Percentiles rank a stretch among this genome's conserved stretches.
Evolutionary conservation across 2,888 invertebrate genomes (phyloP).

Genomic region (Helleia helle): DNA sequence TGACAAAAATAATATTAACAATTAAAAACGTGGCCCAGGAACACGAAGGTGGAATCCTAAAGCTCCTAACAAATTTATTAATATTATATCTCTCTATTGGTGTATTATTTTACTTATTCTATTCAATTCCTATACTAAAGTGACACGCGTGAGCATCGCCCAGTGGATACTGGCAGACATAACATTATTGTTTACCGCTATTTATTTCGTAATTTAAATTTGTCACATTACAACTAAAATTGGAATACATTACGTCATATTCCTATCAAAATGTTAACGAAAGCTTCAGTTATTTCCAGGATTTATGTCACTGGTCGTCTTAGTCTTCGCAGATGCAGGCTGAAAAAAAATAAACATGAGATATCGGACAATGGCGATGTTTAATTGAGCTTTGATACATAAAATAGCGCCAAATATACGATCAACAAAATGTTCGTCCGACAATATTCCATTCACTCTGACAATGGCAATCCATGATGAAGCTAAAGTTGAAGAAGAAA

Average conservation of each 20-base stretch:
- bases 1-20: conserved; percentile 35
- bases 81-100: conserved; percentile 49
- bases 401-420: too few relatives aligned
- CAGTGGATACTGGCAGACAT: neutral
- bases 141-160: conserved; percentile 32
- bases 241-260: too few relatives aligned
- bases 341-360: conserved; percentile 8
- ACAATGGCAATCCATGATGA: too few relatives aligned
- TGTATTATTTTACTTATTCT: conserved; percentile 63
- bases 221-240: conserved; percentile 7
- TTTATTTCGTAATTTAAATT: conserved; percentile 6
- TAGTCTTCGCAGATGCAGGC: neutral
- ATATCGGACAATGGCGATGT: too few relatives aligned
- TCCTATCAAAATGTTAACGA: neutral
- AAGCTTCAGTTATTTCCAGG: neutral
- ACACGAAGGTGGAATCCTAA: conserved; percentile 54
- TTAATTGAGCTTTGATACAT: too few relatives aligned
- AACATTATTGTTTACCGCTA: conserved; percentile 6
- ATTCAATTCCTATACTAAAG: conserved; percentile 69
- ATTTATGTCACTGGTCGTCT: neutral
- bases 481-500: too few relatives aligned
- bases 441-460: too few relatives aligned
- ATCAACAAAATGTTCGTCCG: too few relatives aligned
- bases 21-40: conserved; percentile 47
- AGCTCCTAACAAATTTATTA: conserved; percentile 55